phyloP scores from a whole-genome alignment of 2,888 invertebrate species.

The Leistus spinibarbis region DNA sequence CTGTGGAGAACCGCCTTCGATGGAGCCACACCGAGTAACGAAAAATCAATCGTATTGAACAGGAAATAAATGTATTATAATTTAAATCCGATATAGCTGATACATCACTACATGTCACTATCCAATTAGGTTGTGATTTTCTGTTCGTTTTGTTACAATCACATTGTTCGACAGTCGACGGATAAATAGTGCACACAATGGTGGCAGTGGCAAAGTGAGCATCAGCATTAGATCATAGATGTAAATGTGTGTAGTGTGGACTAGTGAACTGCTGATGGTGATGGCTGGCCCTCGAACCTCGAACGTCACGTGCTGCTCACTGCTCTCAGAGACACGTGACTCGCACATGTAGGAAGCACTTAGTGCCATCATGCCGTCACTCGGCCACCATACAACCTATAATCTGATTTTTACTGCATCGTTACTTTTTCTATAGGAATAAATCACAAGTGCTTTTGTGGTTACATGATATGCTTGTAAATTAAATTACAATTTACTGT shows the following conservation, averaged over 20 bases:
- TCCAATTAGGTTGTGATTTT: slow-evolving; percentile 29
- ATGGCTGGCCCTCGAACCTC: neutral
- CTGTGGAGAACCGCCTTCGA: neutral
- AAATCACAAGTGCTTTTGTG: slow-evolving; percentile 3
- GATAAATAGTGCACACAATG: neutral
- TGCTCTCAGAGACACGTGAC: slow-evolving; percentile 8
- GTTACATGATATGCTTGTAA: slow-evolving; percentile 11
- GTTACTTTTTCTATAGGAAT: slow-evolving; percentile 5
- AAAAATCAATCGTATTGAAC: slow-evolving; percentile 2
- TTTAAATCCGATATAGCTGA: slow-evolving; percentile 12
- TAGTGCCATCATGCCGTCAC: slow-evolving; percentile 18
- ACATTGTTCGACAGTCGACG: neutral
- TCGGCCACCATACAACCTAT: slow-evolving; percentile 1
- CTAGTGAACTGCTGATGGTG: too few relatives aligned
- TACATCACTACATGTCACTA: slow-evolving; percentile 27
- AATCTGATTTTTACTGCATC: slow-evolving; percentile 18
- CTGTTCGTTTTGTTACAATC: slow-evolving; percentile 5
- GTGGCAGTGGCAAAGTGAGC: neutral
- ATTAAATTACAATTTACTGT: too few relatives aligned
- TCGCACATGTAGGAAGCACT: slow-evolving; percentile 28
- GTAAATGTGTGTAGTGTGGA: slow-evolving; percentile 3
- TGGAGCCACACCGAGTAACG: neutral
- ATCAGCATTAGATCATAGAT: too few relatives aligned
- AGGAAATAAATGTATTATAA: slow-evolving; percentile 3
- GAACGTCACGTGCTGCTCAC: slow-evolving; percentile 4